Conservation (phyloP, 2,888 invertebrate genomes). For the Brenthis daphne region DNA sequence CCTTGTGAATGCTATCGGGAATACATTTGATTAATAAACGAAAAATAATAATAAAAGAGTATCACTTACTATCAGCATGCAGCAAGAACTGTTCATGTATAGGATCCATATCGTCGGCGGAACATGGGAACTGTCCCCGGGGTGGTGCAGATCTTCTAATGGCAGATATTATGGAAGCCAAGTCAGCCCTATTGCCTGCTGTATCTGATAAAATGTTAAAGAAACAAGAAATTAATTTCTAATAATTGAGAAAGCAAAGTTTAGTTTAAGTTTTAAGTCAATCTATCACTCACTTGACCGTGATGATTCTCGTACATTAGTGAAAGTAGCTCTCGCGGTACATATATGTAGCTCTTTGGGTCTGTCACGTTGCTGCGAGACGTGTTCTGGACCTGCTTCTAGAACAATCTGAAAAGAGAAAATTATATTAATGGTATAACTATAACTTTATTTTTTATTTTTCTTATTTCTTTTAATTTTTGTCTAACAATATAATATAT, state of each 20-base stretch:
- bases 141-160: slow-evolving; percentile 80
- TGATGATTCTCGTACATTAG: slow-evolving; percentile 82
- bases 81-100: slow-evolving; percentile 91
- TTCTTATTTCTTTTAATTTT: too few relatives aligned
- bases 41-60: not conserved
- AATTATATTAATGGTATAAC: too few relatives aligned
- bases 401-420: slow-evolving; percentile 84
- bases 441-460: too few relatives aligned
- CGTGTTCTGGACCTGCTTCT: slow-evolving; percentile 89
- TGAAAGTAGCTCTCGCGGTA: slow-evolving; percentile 86
- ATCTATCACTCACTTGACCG: slow-evolving; percentile 57
- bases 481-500: too few relatives aligned
- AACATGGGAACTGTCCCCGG: slow-evolving; percentile 86
- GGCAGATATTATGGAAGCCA: slow-evolving; percentile 90
- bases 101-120: slow-evolving; percentile 86
- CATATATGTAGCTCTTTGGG: slow-evolving; percentile 94
- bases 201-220: slow-evolving; percentile 55
- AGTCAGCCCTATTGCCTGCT: slow-evolving; percentile 86
- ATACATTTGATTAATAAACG: not conserved
- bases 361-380: slow-evolving; percentile 92
- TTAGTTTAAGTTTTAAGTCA: too few relatives aligned
- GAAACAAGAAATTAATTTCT: not conserved
- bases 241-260: too few relatives aligned
- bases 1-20: too few relatives aligned
- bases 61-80: slow-evolving; percentile 83